These are phyloP conservation scores for Emmelina monodactyla DNA, from an alignment of 2,888 invertebrate species.

Conservation along the genomic window DNA sequence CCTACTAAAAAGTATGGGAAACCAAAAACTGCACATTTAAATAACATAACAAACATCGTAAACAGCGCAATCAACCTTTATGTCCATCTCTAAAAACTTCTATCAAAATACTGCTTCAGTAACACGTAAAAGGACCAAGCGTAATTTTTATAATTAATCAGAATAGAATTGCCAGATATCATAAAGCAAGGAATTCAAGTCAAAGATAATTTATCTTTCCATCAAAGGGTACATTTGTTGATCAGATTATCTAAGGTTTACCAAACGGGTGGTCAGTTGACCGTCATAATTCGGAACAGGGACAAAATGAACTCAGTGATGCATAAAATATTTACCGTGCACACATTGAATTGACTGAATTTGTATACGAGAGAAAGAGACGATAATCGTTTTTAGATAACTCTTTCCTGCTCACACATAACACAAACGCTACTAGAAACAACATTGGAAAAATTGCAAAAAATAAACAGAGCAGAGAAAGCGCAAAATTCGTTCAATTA, in stretches of 20 bases:
- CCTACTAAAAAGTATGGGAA: no score
- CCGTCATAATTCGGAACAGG: constrained; percentile 58
- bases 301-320: constrained; percentile 45
- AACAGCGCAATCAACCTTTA: no score
- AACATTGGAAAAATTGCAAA: neutral
- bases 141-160: no score
- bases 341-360: neutral
- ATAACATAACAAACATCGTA: no score
- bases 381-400: neutral
- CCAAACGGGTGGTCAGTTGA: constrained; percentile 52
- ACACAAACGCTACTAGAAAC: neutral
- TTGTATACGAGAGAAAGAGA: neutral
- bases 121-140: no score
- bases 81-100: neutral
- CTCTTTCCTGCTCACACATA: neutral
- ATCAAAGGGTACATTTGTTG: neutral
- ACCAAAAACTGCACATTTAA: no score
- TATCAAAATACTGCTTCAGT: neutral
- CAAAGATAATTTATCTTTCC: neutral
- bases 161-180: neutral
- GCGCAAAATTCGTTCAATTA: constrained; percentile 50
- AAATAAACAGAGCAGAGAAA: constrained; percentile 25
- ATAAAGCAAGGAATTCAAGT: constrained; percentile 1
- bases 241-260: constrained; percentile 2
- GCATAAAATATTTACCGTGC: constrained; percentile 55